Base-by-base conservation (phyloP, 2,888 invertebrate species). In the Netelia melanura region DNA sequence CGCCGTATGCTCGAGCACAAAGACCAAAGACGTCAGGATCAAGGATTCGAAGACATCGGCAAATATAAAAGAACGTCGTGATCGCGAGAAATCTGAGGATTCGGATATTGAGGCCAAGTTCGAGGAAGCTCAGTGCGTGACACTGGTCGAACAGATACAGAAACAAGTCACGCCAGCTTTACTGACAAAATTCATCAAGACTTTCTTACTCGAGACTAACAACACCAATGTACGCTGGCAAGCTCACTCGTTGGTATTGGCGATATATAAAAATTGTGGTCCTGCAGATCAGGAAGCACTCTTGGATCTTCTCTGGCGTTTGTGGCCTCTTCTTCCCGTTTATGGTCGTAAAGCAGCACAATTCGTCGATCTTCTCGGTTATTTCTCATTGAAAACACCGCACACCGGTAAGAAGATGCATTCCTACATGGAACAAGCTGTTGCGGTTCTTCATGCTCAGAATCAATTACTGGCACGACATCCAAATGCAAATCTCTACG, bases 291-390 rank as follows among this genome's bases (percentile, higher is more conserved):
- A 98, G 91, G 97, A 97, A 88, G 95, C 95, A 1, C 93, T 99
- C 44, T 95, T 99, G 10, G 97, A 97, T 71, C 94, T 98, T 44
- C 94, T 99, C 91, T 99, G 99, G 99, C 96, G 96, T 65, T 94
- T 99, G 87, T 99, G 99, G 98, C 98, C 98, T 0, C 95, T 97
- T 68, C 94, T 99, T 78, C 98, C 98, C 1, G 96, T 97, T 79
- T 98, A 98, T 92, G 99, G 99, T 0, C 96, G 98, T 1, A 98
- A 99, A 93, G 98, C 99, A 0, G 97, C 98, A 0, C 99, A 99
- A 94, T 99, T 99, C 94, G 98, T 99, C 0, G 99, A 99, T 93
- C 95, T 99, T 0, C 95, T 99, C 6, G 99, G 99, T 0, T 99
- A 98, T 94, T 98, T 99, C 92, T 98, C 98, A 0, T 95, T 99